These are phyloP conservation scores for Heterotilapia buettikoferi DNA, from an alignment of 2,113 vertebrate species.

Conservation along the genomic window DNA sequence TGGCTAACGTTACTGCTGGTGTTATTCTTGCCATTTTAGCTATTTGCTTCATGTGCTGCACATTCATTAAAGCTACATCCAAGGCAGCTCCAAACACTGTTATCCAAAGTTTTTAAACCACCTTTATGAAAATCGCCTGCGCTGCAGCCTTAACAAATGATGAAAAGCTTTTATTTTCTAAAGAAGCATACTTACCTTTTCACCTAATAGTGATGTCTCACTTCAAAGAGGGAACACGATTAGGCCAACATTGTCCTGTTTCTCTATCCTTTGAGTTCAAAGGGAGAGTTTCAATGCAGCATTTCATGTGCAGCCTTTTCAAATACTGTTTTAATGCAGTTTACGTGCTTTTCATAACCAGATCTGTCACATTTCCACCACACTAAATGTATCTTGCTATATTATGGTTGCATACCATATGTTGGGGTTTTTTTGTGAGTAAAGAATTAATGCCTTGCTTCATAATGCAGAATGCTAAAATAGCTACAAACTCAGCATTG, in stretches of 20 bases:
- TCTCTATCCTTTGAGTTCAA: conserved; percentile 78
- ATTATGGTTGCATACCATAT: background rate
- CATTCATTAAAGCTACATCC: conserved; percentile 58
- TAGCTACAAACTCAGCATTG: conserved; percentile 74
- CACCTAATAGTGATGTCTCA: conserved; percentile 76
- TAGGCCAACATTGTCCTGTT: conserved; percentile 76
- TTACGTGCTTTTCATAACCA: conserved; percentile 65
- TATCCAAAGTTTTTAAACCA: conserved; percentile 53
- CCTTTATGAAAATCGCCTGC: conserved; percentile 62
- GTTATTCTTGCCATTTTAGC: conserved; percentile 65
- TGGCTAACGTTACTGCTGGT: conserved; percentile 57
- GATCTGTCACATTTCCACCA: conserved; percentile 43
- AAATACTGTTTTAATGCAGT: conserved; percentile 71
- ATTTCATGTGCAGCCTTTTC: conserved; percentile 72
- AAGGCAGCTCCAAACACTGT: conserved; percentile 26
- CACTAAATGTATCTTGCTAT: background rate
- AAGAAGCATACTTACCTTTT: conserved; percentile 72
- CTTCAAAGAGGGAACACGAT: conserved; percentile 76
- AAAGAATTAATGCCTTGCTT: conserved; percentile 17
- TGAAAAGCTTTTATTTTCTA: conserved; percentile 74
- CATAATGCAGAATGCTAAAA: conserved; percentile 70
- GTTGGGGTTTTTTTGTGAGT: background rate
- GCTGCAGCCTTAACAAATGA: conserved; percentile 61
- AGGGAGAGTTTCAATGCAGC: conserved; percentile 73
- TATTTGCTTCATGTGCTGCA: conserved; percentile 54